phyloP scores from a whole-genome alignment of 2,888 invertebrate genomes.

The Phragmatobia fuliginosa region DNA sequence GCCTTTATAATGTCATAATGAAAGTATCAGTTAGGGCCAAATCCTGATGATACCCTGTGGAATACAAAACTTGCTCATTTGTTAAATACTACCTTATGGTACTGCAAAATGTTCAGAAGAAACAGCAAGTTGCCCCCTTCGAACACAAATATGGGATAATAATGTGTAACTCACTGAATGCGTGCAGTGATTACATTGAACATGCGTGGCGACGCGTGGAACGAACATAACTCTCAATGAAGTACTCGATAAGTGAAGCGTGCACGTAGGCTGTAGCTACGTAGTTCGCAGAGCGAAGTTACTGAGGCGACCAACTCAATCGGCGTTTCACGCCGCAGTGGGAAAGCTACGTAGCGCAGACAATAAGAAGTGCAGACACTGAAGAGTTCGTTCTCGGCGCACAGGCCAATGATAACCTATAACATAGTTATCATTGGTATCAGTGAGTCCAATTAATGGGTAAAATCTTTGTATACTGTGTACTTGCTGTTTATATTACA shows the following conservation, averaged over 20 bases:
- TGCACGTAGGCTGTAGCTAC: constrained; percentile 83
- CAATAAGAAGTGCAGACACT: constrained; percentile 86
- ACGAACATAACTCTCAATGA: constrained; percentile 81
- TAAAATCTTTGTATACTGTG: constrained; percentile 69
- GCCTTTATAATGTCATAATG: not conserved
- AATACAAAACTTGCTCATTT: constrained; percentile 28
- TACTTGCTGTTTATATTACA: constrained; percentile 2
- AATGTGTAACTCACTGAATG: constrained; percentile 86
- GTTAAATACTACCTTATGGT: constrained; percentile 51
- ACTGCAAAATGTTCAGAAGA: constrained; percentile 50
- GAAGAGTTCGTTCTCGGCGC: constrained; percentile 85
- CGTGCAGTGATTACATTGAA: constrained; percentile 85
- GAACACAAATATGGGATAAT: constrained; percentile 81
- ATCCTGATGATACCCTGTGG: too few species aligned
- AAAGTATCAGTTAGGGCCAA: too few species aligned
- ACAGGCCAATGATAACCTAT: constrained; percentile 87
- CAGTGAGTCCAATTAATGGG: constrained; percentile 73
- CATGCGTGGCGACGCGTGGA: constrained; percentile 79
- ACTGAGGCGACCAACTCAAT: constrained; percentile 81
- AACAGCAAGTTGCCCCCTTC: constrained; percentile 59
- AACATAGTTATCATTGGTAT: constrained; percentile 87
- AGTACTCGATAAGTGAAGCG: constrained; percentile 79
- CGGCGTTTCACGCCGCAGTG: constrained; percentile 83
- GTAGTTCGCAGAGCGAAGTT: constrained; percentile 75
- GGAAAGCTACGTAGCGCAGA: constrained; percentile 86